Evolutionary conservation across 2,113 vertebrate species (phyloP), one percentile per base, ranked within the genome.

Genomic region (Aptenodytes patagonicus): DNA sequence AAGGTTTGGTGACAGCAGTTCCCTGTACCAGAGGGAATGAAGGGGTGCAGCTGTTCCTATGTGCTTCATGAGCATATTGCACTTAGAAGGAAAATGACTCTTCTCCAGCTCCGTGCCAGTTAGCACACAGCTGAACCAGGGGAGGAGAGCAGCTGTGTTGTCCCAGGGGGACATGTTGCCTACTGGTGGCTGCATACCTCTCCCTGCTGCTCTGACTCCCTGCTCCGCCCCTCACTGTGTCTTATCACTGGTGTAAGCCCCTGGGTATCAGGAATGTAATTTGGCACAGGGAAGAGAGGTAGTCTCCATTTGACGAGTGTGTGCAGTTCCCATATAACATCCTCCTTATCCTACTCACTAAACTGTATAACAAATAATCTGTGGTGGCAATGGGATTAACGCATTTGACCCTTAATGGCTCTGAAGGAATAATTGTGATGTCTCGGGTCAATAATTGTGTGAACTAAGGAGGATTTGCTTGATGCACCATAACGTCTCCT

Each of bases 371-470:
- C 91, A 97, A 83, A 95, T 97, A 93, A 97, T 97, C 87, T 87
- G 90, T 81, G 79, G 61, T 90, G 93, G 93, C 96, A 94, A 89
- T 84, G 83, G 95, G 95, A 95, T 97, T 96, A 97, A 94, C 76
- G 83, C 76, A 79, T 79, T 80, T 96, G 94, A 96, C 91, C 96
- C 90, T 94, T 95, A 89, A 95, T 94, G 97, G 73, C 94, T 97
- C 96, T 80, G 88, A 95, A 96, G 87, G 85, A 93, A 95, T 92
- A 96, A 85, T 81, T 55, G 62, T 85, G 80, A 85, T 90, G 91
- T 96, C 92, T 98, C 40, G 83, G 95, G 90, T 97, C 93, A 96
- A 51, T 93, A 95, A 95, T 87, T 95, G 68, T 79, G 80, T 94
- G 95, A 97, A 75, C 72, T 95, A 95, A 87, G 86, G 76, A 95